Evolutionary conservation across 2,888 invertebrate genomes (phyloP), one percentile per base, ranked within the genome.

Genomic region (Eurytoma adleriae): DNA sequence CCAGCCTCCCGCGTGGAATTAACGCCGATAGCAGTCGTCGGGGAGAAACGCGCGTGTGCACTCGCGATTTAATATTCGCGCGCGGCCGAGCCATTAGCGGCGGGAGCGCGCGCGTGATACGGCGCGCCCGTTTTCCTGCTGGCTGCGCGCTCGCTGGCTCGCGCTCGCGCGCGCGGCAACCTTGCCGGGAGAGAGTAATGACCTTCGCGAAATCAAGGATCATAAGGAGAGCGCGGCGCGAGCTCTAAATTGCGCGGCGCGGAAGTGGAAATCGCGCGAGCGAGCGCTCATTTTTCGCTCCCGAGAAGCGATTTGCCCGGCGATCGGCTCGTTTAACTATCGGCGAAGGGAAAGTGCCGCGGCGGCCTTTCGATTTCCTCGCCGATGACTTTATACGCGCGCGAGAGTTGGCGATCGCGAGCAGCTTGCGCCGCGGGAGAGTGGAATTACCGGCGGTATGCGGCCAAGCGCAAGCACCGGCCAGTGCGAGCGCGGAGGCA

Each of bases 161-260:
- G 24, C 24, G 48, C n/a, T 2, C n/a, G 67, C 40, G 54, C 56
- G 18, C 40, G 64, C 40, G 30, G 66, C 76, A 82, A 80, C 82
- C 82, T 82, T 82, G 82, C 75, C 76, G 76, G 70, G 76, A 62
- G 77, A 83, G 82, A 83, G 82, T 83, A 83, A 83, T 83, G 82
- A 83, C 82, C 82, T 83, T 83, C 80, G 79, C 56, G 74, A 81
- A 83, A 79, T 83, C 81, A 81, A 81, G 80, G 82, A 80, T 82
- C 56, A 74, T 77, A 74, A 77, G 66, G 52, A 71, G 56, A 30
- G 70, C 48, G 18, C 52, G 57, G 7, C 27, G 79, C 71, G 68
- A 52, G 64, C 54, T 7, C 76, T 64, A 76, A 76, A 81, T 79
- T 74, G 62, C 78, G 70, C 62, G 61, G 2, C 14, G 40, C 69